Evolutionary conservation across 2,888 invertebrate genomes (phyloP).

Genomic region (Leptinotarsa haldemani): DNA sequence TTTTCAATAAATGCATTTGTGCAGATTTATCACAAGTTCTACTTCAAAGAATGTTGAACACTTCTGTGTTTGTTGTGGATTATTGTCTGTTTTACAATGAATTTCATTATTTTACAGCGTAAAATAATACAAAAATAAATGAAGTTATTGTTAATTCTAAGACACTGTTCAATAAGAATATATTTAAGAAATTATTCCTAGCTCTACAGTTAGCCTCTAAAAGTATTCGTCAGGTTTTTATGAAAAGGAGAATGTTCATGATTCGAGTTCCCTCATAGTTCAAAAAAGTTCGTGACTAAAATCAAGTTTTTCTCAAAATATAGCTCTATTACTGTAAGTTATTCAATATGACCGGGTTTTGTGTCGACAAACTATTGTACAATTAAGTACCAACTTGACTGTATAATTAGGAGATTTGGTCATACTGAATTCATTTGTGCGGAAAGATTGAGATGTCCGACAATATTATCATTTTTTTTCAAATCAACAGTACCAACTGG

Average conservation of each 20-base stretch:
- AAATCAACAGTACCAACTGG: too few species aligned
- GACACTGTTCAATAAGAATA: constrained; percentile 31
- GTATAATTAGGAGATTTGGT: too few species aligned
- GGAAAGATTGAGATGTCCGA: too few species aligned
- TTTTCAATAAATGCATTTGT: constrained; percentile 40
- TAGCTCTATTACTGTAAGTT: too few species aligned
- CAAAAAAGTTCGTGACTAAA: neutral
- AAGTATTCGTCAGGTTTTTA: neutral
- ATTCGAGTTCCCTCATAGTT: neutral
- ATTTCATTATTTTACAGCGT: neutral
- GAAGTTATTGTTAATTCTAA: constrained; percentile 35
- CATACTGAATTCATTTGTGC: too few species aligned
- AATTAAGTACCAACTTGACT: too few species aligned
- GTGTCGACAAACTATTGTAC: too few species aligned
- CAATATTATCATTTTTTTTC: too few species aligned
- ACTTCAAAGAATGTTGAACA: constrained; percentile 27
- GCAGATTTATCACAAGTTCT: constrained; percentile 50
- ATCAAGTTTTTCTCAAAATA: neutral
- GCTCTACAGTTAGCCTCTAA: neutral
- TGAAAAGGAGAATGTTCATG: neutral
- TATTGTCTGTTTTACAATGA: constrained; percentile 9
- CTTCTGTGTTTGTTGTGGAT: neutral
- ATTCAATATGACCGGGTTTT: too few species aligned
- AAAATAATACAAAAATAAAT: constrained; percentile 32
- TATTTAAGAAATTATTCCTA: neutral